Evolutionary conservation across 2,797 vertebrate species (phyloP).

Genomic region (Poecilia gillii): DNA sequence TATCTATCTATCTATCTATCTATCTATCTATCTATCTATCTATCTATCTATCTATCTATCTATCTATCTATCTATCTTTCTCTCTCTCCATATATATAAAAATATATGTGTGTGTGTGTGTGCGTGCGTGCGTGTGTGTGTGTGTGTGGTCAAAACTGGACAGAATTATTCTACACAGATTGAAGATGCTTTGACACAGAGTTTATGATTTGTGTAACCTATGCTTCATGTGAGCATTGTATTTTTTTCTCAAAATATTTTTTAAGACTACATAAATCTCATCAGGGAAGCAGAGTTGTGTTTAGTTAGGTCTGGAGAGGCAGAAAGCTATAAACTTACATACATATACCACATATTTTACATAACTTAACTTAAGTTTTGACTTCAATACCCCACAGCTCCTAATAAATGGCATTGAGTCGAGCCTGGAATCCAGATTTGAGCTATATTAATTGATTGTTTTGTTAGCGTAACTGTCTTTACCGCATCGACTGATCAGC

Average conservation of each 20-base stretch:
- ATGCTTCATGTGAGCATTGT: not conserved
- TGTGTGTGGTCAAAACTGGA: not conserved
- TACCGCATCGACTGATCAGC: not conserved
- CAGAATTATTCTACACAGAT: not conserved
- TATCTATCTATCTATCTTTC: too few relatives aligned
- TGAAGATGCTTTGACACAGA: not conserved
- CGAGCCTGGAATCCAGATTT: not conserved
- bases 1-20: too few relatives aligned
- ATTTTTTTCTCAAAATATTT: not conserved
- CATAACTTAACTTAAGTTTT: not conserved
- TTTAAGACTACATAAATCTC: not conserved
- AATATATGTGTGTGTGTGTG: too few relatives aligned
- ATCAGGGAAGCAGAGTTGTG: not conserved
- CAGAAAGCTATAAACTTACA: not conserved
- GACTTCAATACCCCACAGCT: not conserved
- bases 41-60: too few relatives aligned
- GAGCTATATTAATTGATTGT: not conserved
- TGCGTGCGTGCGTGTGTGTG: not conserved
- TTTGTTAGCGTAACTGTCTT: not conserved
- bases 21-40: too few relatives aligned
- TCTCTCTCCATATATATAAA: too few relatives aligned
- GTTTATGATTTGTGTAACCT: not conserved
- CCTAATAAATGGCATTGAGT: not conserved
- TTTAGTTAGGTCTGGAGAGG: not conserved
- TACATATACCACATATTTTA: not conserved